Conservation (phyloP, 2,797 vertebrate species). For the Sparus aurata region DNA sequence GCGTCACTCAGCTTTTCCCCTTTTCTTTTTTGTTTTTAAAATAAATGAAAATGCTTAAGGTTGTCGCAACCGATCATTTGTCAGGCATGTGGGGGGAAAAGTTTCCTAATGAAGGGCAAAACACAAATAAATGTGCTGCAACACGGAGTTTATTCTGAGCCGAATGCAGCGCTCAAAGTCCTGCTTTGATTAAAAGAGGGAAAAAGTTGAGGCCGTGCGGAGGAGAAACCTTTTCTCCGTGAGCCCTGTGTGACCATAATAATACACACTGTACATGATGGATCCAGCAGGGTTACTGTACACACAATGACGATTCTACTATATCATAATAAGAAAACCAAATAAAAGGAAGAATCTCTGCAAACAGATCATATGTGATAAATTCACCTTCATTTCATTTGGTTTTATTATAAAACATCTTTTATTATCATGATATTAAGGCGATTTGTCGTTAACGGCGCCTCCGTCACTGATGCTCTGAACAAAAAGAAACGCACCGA, state of each 20-base stretch:
- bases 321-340: not conserved
- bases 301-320: not conserved
- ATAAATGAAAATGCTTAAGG: constrained; percentile 33
- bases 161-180: not conserved
- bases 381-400: not conserved
- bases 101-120: constrained; percentile 13
- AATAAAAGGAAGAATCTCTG: not conserved
- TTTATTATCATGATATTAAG: not conserved
- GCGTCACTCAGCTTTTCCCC: constrained; percentile 54
- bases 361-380: not conserved
- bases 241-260: constrained; percentile 8
- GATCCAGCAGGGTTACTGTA: not conserved
- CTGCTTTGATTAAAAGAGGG: not conserved
- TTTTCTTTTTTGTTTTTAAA: not conserved
- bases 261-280: not conserved
- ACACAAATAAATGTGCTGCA: constrained; percentile 8
- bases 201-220: constrained; percentile 28
- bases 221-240: not conserved
- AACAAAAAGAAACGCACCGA: constrained; percentile 68
- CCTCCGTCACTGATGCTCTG: constrained; percentile 60
- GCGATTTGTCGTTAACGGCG: not conserved
- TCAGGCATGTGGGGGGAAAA: constrained; percentile 14
- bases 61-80: constrained; percentile 20
- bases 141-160: not conserved
- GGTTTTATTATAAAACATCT: too few species aligned